phyloP scores from a whole-genome alignment of 1,140 invertebrate species.

The Lordiphosa clarofinis region DNA sequence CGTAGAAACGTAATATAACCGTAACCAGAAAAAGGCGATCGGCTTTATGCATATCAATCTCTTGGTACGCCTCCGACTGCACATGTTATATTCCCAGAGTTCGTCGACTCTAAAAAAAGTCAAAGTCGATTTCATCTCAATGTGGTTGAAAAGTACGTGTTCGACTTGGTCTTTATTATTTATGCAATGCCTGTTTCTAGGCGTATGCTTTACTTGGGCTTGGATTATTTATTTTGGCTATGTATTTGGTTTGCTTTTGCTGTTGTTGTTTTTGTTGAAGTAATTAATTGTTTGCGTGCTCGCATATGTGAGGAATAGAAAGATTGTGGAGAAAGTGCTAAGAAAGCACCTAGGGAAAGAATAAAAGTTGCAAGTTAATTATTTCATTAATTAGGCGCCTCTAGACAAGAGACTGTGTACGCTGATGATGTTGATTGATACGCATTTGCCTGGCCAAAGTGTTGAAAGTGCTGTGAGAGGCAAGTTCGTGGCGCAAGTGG shows the following conservation, averaged over 20 bases:
- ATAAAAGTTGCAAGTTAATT: constrained; percentile 60
- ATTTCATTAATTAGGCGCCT: constrained; percentile 52
- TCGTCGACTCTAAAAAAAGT: too few relatives aligned
- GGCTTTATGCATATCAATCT: too few relatives aligned
- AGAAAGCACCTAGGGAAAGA: constrained; percentile 51
- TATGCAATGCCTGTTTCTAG: not conserved
- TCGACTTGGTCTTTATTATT: too few relatives aligned
- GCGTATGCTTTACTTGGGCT: constrained; percentile 24
- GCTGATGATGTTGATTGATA: constrained; percentile 51
- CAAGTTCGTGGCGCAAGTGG: not conserved
- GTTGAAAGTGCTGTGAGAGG: constrained; percentile 29
- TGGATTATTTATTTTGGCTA: constrained; percentile 15
- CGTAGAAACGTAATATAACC: too few relatives aligned
- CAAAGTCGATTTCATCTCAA: too few relatives aligned
- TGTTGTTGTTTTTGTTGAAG: constrained; percentile 32
- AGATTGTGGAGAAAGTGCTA: constrained; percentile 33
- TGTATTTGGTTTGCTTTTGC: not conserved
- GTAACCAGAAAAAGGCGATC: too few relatives aligned
- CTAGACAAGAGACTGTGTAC: constrained; percentile 13
- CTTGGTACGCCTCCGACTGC: too few relatives aligned
- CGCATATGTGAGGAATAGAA: not conserved
- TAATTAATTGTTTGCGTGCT: constrained; percentile 56
- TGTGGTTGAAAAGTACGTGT: too few relatives aligned
- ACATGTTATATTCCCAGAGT: too few relatives aligned
- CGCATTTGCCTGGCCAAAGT: constrained; percentile 23